phyloP scores from a whole-genome alignment of 2,113 vertebrate species.

The Elephas maximus region DNA sequence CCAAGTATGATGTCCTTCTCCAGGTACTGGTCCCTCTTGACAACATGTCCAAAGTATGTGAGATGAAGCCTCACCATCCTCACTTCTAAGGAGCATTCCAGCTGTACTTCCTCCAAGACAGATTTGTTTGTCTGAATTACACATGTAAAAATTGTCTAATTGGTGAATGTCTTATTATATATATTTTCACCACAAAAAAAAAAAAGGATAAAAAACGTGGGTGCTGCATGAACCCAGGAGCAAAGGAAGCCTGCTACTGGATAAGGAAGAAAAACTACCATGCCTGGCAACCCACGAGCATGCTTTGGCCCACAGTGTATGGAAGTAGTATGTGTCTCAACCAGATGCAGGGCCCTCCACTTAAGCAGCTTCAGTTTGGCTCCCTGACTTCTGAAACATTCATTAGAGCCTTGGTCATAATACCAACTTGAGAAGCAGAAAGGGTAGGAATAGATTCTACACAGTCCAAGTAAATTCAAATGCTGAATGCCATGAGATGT shows the following conservation, averaged over 20 bases:
- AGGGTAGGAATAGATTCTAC: background rate
- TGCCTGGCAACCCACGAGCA: background rate
- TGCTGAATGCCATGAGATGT: background rate
- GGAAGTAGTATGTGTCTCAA: background rate
- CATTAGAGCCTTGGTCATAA: background rate
- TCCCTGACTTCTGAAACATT: background rate
- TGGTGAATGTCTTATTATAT: too few relatives aligned
- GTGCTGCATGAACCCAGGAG: background rate
- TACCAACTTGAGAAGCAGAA: background rate
- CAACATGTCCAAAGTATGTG: too few relatives aligned
- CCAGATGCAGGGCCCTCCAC: background rate
- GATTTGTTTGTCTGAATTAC: too few relatives aligned
- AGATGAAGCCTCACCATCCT: too few relatives aligned
- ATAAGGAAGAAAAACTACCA: background rate
- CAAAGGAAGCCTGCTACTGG: background rate
- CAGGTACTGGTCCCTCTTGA: too few relatives aligned
- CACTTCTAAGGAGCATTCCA: too few relatives aligned
- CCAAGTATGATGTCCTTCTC: too few relatives aligned
- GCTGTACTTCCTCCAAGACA: too few relatives aligned
- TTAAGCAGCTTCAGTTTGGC: background rate
- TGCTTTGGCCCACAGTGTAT: background rate
- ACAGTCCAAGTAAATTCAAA: background rate
- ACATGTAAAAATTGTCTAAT: too few relatives aligned
- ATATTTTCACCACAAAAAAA: background rate
- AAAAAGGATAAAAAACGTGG: background rate